Conservation (phyloP, 2,888 invertebrate species). For the Ophioninae sp. region DNA sequence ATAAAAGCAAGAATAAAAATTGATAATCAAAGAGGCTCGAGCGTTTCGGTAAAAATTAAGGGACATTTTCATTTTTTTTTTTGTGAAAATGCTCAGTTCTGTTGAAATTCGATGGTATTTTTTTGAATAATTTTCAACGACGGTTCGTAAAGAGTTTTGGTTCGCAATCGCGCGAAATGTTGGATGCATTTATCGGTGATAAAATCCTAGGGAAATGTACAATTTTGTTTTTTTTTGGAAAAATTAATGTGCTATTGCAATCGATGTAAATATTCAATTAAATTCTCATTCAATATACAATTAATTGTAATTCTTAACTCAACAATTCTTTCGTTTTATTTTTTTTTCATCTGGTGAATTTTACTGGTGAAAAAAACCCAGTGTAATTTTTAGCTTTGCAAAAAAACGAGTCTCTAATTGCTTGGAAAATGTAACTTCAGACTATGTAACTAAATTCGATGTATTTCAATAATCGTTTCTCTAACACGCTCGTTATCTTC, state of each 20-base stretch:
- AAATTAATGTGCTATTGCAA: not conserved
- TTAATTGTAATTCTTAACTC: too few relatives aligned
- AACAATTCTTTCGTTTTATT: too few relatives aligned
- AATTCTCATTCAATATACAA: too few relatives aligned
- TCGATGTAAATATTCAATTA: not conserved
- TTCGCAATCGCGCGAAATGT: not conserved
- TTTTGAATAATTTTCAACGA: not conserved
- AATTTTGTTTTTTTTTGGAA: not conserved
- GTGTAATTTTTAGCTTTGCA: too few relatives aligned
- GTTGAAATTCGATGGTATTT: not conserved
- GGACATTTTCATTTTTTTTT: not conserved
- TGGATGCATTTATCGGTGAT: not conserved
- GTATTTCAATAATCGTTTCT: too few relatives aligned
- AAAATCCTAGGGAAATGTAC: not conserved
- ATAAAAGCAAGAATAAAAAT: constrained; percentile 4
- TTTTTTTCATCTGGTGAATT: too few relatives aligned
- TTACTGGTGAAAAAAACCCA: too few relatives aligned
- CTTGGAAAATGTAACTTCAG: too few relatives aligned
- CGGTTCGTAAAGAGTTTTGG: not conserved
- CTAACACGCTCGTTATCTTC: too few relatives aligned
- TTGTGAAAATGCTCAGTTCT: not conserved
- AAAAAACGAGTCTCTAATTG: too few relatives aligned
- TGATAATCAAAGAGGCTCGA: not conserved
- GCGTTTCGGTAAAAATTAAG: not conserved
- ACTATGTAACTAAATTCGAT: too few relatives aligned